These are phyloP conservation scores for Cerastis leucographa DNA, from an alignment of 2,888 invertebrate species.

Conservation along the genomic window DNA sequence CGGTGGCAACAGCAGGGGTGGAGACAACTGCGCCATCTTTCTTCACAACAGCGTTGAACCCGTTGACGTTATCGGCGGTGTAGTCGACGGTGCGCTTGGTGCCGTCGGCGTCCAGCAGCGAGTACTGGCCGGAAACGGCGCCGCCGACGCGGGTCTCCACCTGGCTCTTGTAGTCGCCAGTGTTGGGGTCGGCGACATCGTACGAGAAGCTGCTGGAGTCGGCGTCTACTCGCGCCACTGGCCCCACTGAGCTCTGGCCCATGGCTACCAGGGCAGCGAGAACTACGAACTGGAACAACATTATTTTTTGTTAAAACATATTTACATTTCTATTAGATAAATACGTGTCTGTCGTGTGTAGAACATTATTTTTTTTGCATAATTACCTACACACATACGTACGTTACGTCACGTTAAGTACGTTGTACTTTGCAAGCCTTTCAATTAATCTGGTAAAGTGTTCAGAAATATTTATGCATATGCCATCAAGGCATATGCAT, in stretches of 20 bases:
- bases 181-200: constrained; percentile 89
- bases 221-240: constrained; percentile 77
- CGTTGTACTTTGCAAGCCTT: background rate
- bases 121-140: constrained; percentile 89
- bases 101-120: constrained; percentile 89
- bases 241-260: constrained; percentile 81
- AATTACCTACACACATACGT: no score
- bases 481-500: no score
- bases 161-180: constrained; percentile 90
- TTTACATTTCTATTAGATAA: no score
- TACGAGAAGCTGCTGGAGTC: constrained; percentile 88
- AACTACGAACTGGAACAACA: constrained; percentile 80
- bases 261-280: constrained; percentile 80
- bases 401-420: no score
- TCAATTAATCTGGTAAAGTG: background rate
- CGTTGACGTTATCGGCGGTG: constrained; percentile 87
- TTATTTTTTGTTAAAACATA: background rate
- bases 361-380: no score
- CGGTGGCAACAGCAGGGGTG: constrained; percentile 68
- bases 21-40: constrained; percentile 84
- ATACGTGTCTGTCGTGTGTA: background rate
- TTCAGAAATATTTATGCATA: no score
- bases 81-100: constrained; percentile 90
- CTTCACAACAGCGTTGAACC: constrained; percentile 90
- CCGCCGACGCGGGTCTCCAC: constrained; percentile 88